These are phyloP conservation scores for Ephestia elutella DNA, from an alignment of 1,140 invertebrate species.

Conservation along the genomic window DNA sequence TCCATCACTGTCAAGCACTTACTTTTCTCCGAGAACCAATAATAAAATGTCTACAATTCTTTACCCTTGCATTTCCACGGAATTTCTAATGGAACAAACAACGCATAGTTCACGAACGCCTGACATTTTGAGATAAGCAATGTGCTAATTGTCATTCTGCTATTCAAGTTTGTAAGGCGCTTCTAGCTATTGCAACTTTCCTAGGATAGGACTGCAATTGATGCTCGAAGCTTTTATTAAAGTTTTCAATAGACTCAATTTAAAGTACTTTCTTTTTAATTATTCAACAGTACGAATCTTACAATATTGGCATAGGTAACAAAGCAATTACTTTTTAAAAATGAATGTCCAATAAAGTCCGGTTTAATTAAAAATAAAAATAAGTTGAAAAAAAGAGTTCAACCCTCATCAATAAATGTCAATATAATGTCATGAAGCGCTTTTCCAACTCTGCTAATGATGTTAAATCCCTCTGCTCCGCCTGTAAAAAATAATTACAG, in stretches of 20 bases:
- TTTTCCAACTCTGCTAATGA: too few species aligned
- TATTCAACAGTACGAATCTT: too few species aligned
- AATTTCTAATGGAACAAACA: not conserved
- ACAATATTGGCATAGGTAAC: too few species aligned
- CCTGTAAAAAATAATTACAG: too few species aligned
- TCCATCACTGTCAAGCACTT: not conserved
- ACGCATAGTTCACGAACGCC: conserved; percentile 18
- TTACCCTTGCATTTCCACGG: not conserved
- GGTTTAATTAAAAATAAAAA: too few species aligned
- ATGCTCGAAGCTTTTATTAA: not conserved
- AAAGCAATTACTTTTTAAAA: too few species aligned
- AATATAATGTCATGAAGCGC: too few species aligned
- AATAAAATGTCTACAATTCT: not conserved
- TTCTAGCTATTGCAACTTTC: conserved; percentile 11
- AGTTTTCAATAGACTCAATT: not conserved
- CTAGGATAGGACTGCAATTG: not conserved
- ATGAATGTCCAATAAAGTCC: too few species aligned
- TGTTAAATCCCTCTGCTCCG: too few species aligned
- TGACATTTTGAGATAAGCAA: conserved; percentile 27
- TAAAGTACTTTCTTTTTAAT: too few species aligned
- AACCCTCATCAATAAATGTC: too few species aligned
- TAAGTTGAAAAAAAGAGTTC: too few species aligned
- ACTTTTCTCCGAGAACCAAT: not conserved
- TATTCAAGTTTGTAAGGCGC: not conserved
- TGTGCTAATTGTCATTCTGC: conserved; percentile 8